These are phyloP conservation scores for Tanytarsus gracilentus DNA, from an alignment of 2,888 invertebrate species.

Conservation along the genomic window DNA sequence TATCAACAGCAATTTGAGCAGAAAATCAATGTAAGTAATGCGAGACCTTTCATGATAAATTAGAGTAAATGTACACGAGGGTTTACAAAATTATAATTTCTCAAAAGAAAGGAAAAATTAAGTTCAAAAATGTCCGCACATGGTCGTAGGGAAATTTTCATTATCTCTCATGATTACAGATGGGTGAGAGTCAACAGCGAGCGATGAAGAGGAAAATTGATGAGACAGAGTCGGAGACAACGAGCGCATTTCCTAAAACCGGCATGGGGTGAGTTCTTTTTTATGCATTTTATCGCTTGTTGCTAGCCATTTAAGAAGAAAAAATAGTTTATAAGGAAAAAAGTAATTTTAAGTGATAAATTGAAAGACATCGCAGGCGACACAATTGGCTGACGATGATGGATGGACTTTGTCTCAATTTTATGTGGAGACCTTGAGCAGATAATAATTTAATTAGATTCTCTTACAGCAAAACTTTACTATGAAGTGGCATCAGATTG, in stretches of 20 bases:
- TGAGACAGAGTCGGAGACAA: not conserved
- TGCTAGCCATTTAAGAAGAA: not conserved
- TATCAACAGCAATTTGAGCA: slow-evolving; percentile 21
- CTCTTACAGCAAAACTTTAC: too few relatives aligned
- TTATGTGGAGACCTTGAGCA: too few relatives aligned
- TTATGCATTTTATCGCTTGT: not conserved
- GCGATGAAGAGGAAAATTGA: slow-evolving; percentile 12
- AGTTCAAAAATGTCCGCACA: not conserved
- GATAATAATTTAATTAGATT: too few relatives aligned
- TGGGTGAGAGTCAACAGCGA: not conserved
- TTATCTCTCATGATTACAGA: not conserved
- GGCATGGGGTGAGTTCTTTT: slow-evolving; percentile 9
- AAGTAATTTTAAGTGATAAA: not conserved
- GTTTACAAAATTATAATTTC: too few relatives aligned
- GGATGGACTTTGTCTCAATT: too few relatives aligned
- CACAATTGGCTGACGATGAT: too few relatives aligned
- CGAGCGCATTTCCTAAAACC: not conserved
- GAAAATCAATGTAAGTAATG: slow-evolving; percentile 12
- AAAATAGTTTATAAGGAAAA: not conserved
- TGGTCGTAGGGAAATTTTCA: not conserved
- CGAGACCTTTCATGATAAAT: too few relatives aligned
- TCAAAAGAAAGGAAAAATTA: too few relatives aligned
- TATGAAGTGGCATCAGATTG: too few relatives aligned
- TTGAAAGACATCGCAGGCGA: too few relatives aligned
- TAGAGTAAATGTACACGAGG: too few relatives aligned